A percentile compares a stretch with the other conserved stretches of the same genome.
These are phyloP conservation scores for Balanococcus diminutus DNA, from an alignment of 2,888 invertebrate genomes.

Conservation along the genomic window DNA sequence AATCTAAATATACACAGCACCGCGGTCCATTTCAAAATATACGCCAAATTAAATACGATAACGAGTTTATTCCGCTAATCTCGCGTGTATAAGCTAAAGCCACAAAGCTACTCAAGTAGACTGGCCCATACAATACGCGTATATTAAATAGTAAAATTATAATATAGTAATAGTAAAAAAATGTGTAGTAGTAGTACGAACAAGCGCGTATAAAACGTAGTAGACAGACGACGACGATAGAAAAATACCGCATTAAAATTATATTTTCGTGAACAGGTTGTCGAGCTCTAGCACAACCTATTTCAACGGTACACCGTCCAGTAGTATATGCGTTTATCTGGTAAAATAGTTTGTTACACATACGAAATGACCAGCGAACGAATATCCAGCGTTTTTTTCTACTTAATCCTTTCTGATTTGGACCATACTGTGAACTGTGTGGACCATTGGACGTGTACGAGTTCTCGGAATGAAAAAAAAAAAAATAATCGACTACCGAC, in stretches of 20 bases:
- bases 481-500: too few species aligned
- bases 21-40: background rate
- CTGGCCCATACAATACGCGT: background rate
- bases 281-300: background rate
- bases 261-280: constrained; percentile 11
- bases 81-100: background rate
- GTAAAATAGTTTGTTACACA: background rate
- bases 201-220: background rate
- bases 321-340: background rate
- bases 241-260: constrained; percentile 11
- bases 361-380: background rate
- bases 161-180: background rate
- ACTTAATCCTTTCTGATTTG: too few species aligned
- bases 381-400: too few species aligned
- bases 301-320: background rate
- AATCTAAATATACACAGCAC: background rate
- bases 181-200: background rate
- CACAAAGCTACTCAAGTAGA: background rate
- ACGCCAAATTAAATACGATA: constrained; percentile 12
- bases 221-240: background rate
- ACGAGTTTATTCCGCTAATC: constrained; percentile 27
- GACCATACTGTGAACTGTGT: too few species aligned
- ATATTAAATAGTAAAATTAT: background rate
- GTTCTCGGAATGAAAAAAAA: too few species aligned
- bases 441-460: too few species aligned